Conservation (phyloP, 2,888 invertebrate species). For the Lithophane leautieri region DNA sequence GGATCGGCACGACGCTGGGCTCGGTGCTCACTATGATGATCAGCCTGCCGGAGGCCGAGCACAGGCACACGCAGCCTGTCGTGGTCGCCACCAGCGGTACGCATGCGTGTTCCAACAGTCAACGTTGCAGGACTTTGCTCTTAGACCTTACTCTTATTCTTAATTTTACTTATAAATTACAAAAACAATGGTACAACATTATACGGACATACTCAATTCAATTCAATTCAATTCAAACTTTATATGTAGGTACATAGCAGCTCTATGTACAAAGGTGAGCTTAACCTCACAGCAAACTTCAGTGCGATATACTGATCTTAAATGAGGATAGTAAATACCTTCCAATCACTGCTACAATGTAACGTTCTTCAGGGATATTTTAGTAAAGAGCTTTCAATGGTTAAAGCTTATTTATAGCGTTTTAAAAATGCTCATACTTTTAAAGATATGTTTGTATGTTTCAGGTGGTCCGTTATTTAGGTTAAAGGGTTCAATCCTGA, state of each 20-base stretch:
- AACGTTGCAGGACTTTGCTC: not conserved
- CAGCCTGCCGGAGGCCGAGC: conserved; percentile 94
- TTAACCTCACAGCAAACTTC: not conserved
- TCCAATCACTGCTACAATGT: not conserved
- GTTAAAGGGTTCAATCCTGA: conserved; percentile 98
- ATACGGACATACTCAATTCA: too few relatives aligned
- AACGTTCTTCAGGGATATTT: not conserved
- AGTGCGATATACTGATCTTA: not conserved
- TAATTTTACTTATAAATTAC: not conserved
- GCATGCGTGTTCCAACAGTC: conserved; percentile 54
- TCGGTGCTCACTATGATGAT: conserved; percentile 98
- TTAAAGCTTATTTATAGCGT: not conserved
- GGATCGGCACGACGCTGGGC: conserved; percentile 99
- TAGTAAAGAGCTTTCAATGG: not conserved
- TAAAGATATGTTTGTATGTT: conserved; percentile 53
- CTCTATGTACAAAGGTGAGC: too few relatives aligned
- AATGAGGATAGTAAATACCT: not conserved
- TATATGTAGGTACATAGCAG: too few relatives aligned
- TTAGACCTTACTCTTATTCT: not conserved
- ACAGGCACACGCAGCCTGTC: conserved; percentile 95
- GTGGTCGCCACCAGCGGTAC: conserved; percentile 96
- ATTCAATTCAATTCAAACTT: too few relatives aligned
- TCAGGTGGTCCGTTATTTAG: conserved; percentile 98
- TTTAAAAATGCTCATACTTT: not conserved
- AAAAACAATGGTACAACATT: not conserved